These are phyloP conservation scores for Hexactinellida sp. DNA, from an alignment of 37 sponge, comb jelly and placozoan genomes.

Conservation along the genomic window DNA sequence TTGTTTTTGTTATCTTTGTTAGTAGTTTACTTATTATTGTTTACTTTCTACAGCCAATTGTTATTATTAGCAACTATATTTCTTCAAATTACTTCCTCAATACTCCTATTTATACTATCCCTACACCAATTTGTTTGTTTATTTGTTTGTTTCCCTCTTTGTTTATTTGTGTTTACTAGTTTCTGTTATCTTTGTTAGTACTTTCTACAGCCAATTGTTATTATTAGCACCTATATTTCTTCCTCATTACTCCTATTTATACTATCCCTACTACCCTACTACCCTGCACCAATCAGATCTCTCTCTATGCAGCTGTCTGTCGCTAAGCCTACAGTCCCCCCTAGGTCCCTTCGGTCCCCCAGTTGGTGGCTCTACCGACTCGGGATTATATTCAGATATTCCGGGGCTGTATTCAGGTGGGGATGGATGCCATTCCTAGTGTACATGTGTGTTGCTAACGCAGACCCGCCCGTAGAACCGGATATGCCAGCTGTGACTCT, in stretches of 20 bases:
- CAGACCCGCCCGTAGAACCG: background rate
- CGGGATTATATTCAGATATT: background rate
- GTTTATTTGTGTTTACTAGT: too few relatives aligned
- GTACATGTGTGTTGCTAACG: background rate
- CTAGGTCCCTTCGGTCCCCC: background rate
- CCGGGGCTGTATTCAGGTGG: background rate
- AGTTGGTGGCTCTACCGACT: background rate
- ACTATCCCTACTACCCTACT: background rate
- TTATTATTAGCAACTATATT: too few relatives aligned
- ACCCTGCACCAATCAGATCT: background rate
- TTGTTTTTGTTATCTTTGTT: too few relatives aligned
- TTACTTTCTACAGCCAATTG: too few relatives aligned
- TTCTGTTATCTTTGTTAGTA: too few relatives aligned
- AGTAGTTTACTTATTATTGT: too few relatives aligned
- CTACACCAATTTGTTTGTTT: too few relatives aligned
- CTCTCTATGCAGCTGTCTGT: background rate
- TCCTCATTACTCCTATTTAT: background rate
- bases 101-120: too few relatives aligned
- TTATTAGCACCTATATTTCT: too few relatives aligned
- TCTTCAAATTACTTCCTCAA: too few relatives aligned
- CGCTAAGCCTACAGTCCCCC: background rate
- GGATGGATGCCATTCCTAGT: background rate
- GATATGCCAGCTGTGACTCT: background rate
- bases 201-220: too few relatives aligned
- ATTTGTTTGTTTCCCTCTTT: too few relatives aligned